Conservation (phyloP, 2,888 invertebrate species). For the Priocnemis perturbator region DNA sequence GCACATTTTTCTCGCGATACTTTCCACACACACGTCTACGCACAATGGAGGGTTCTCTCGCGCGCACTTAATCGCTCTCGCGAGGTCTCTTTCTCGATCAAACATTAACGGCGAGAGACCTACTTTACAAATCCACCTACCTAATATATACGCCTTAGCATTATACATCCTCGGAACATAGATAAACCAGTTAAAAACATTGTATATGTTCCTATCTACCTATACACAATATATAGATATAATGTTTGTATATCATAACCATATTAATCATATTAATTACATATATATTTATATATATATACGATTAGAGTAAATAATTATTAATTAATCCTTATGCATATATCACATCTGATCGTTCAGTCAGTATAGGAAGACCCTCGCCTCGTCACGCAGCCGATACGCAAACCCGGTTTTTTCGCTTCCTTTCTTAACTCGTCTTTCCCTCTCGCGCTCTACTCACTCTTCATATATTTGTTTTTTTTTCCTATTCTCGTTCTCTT, state of each 20-base stretch:
- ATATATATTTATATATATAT: constrained; percentile 60
- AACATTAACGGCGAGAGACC: constrained; percentile 62
- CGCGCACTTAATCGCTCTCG: neutral
- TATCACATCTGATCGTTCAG: constrained; percentile 76
- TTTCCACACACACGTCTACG: neutral
- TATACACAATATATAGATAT: constrained; percentile 51
- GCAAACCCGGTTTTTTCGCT: constrained; percentile 41
- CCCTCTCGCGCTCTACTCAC: constrained; percentile 5
- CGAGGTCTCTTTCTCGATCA: constrained; percentile 55
- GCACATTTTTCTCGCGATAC: neutral
- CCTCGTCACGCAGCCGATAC: constrained; percentile 63
- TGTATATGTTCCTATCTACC: constrained; percentile 65
- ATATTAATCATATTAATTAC: constrained; percentile 60
- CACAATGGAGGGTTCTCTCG: constrained; percentile 1
- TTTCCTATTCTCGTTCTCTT: constrained; percentile 16
- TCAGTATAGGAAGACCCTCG: constrained; percentile 75
- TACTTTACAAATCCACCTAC: constrained; percentile 50
- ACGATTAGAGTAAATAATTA: constrained; percentile 70
- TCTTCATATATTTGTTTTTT: constrained; percentile 32
- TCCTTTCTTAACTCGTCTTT: constrained; percentile 17
- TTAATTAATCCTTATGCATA: constrained; percentile 73
- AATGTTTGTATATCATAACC: constrained; percentile 69
- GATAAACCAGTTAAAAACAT: constrained; percentile 73
- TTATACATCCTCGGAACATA: constrained; percentile 70
- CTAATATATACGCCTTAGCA: constrained; percentile 60